These are phyloP conservation scores for Mystacornis crossleyi DNA, from an alignment of 2,113 vertebrate species.

Conservation along the genomic window DNA sequence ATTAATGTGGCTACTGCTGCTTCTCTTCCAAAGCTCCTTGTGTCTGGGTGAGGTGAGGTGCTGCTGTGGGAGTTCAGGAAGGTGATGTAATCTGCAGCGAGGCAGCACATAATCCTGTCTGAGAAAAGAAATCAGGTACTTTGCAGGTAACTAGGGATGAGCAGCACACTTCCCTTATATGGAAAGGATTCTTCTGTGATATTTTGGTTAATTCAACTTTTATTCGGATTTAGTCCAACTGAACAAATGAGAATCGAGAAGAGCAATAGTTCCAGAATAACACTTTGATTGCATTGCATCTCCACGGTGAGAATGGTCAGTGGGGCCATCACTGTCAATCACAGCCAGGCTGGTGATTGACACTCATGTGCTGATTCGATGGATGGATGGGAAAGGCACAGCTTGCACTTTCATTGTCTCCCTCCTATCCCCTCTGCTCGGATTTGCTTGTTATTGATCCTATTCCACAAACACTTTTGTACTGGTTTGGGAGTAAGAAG, in stretches of 20 bases:
- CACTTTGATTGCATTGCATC: not conserved
- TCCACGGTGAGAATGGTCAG: not conserved
- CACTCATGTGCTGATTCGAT: not conserved
- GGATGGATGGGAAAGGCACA: not conserved
- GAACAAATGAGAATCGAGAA: not conserved
- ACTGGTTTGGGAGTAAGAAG: not conserved
- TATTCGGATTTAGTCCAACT: not conserved
- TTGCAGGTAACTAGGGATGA: not conserved
- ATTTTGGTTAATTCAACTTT: not conserved
- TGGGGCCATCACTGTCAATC: too few species aligned
- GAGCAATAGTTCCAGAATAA: not conserved
- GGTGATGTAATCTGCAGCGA: not conserved
- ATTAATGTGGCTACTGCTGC: not conserved
- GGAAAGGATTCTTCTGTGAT: not conserved
- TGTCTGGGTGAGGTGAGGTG: not conserved
- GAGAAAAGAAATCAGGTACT: not conserved
- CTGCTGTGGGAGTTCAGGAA: not conserved
- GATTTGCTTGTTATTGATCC: not conserved
- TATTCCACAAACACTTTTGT: not conserved
- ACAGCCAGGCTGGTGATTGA: not conserved
- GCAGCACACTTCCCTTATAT: not conserved
- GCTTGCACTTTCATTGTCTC: constrained; percentile 44
- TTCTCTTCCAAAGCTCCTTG: not conserved
- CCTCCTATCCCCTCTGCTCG: not conserved
- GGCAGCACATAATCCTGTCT: not conserved